Percentiles rank a stretch among this genome's conserved stretches.
These are phyloP conservation scores for Neoitamus cyanurus DNA, from an alignment of 2,888 invertebrate genomes.

Conservation along the genomic window DNA sequence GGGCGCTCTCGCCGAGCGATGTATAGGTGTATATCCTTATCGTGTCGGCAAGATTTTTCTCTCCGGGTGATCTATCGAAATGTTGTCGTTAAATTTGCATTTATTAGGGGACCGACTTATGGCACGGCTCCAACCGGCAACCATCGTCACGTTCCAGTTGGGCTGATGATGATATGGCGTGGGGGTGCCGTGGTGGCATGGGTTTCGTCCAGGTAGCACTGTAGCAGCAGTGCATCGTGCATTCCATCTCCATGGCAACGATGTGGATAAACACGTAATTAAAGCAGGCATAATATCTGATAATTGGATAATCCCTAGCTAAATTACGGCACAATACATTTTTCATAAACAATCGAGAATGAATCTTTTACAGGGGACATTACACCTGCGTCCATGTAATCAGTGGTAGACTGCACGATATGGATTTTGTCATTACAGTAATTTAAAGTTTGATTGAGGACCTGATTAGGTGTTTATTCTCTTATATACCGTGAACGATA, in stretches of 20 bases:
- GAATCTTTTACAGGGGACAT: neutral
- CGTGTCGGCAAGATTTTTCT: neutral
- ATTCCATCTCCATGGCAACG: conserved; percentile 17
- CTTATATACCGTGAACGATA: too few relatives aligned
- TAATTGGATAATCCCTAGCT: neutral
- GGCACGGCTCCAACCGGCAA: neutral
- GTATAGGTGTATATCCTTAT: neutral
- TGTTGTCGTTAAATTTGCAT: conserved; percentile 7
- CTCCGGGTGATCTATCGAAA: neutral
- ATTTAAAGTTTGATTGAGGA: too few relatives aligned
- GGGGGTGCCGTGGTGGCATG: neutral
- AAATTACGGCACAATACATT: neutral
- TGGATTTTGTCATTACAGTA: neutral
- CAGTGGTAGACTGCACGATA: neutral
- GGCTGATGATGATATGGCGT: neutral
- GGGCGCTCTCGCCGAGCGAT: neutral
- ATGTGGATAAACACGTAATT: neutral
- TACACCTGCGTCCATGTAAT: neutral
- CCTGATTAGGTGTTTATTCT: too few relatives aligned
- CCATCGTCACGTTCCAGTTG: neutral
- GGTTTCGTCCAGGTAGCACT: neutral
- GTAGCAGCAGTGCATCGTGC: neutral
- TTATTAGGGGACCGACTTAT: neutral
- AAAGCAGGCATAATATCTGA: neutral
- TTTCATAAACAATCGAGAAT: neutral